Percentiles rank a stretch among this genome's conserved stretches.
Conservation (phyloP, 2,888 invertebrate species). For the Macrophya alboannulata region DNA sequence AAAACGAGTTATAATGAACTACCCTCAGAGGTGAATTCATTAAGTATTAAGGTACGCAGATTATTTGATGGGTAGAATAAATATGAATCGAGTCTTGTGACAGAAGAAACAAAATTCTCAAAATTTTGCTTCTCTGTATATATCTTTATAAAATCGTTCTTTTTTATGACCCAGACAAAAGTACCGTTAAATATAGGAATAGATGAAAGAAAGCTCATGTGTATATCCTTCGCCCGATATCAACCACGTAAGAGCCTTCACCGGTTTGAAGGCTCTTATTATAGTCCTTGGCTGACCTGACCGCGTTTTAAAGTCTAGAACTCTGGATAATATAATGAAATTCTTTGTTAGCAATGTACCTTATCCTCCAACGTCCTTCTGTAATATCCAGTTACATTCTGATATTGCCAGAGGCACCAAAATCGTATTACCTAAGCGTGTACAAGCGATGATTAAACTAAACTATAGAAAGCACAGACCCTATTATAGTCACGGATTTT, state of each 20-base stretch:
- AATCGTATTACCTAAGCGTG: neutral
- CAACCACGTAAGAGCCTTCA: neutral
- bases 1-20: neutral
- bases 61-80: neutral
- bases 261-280: neutral
- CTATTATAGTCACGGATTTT: neutral
- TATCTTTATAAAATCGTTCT: neutral
- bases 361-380: neutral
- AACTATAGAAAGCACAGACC: neutral
- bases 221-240: neutral
- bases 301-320: neutral
- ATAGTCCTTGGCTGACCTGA: neutral
- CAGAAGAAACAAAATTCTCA: neutral
- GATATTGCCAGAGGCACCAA: neutral
- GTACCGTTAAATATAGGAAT: neutral
- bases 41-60: no score
- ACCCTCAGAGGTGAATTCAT: no score
- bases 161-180: neutral
- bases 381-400: slow-evolving; percentile 17
- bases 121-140: no score
- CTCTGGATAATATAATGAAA: slow-evolving; percentile 4
- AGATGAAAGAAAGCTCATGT: neutral
- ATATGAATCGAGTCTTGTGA: neutral
- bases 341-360: slow-evolving; percentile 25
- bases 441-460: slow-evolving; percentile 21